A percentile compares a stretch with the other conserved stretches of the same genome.
phyloP scores from a whole-genome alignment of 2,888 invertebrate genomes.

The Coelogynopora nodosa region DNA sequence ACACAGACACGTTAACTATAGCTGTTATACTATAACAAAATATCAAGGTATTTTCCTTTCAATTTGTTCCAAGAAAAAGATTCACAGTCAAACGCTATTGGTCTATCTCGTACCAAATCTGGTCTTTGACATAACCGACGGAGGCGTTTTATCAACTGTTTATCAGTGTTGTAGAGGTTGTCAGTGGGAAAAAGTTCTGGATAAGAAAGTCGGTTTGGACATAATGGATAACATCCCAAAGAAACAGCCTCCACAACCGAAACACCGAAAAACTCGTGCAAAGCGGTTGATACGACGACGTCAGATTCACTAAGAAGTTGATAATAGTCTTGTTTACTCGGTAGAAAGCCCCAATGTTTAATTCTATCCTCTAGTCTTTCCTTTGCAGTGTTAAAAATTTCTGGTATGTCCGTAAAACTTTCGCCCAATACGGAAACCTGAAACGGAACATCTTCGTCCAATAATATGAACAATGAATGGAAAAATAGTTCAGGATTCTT shows the following conservation, averaged over 20 bases:
- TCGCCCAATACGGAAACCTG: slow-evolving; percentile 67
- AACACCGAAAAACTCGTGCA: slow-evolving; percentile 75
- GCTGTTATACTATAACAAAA: no score
- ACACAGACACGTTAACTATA: no score
- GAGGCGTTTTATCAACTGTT: slow-evolving; percentile 49
- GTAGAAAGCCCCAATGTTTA: slow-evolving; percentile 67
- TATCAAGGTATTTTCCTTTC: background rate
- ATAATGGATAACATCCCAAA: slow-evolving; percentile 71
- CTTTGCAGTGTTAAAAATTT: slow-evolving; percentile 66
- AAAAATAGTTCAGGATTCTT: slow-evolving; percentile 71
- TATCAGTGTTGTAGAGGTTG: slow-evolving; percentile 49
- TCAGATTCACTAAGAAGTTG: slow-evolving; percentile 66
- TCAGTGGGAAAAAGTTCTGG: slow-evolving; percentile 69
- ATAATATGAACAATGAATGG: slow-evolving; percentile 59
- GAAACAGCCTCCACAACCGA: slow-evolving; percentile 72
- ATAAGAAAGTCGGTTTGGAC: slow-evolving; percentile 70
- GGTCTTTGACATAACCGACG: slow-evolving; percentile 45
- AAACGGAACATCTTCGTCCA: slow-evolving; percentile 65
- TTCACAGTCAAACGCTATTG: background rate
- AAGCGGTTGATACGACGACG: slow-evolving; percentile 71
- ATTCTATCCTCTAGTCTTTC: slow-evolving; percentile 61
- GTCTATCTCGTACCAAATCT: background rate
- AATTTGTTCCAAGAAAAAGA: background rate
- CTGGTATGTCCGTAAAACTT: slow-evolving; percentile 66
- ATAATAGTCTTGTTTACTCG: slow-evolving; percentile 66